These are phyloP conservation scores for Drosophila ercepeae DNA, from an alignment of 1,140 invertebrate species.

Conservation along the genomic window DNA sequence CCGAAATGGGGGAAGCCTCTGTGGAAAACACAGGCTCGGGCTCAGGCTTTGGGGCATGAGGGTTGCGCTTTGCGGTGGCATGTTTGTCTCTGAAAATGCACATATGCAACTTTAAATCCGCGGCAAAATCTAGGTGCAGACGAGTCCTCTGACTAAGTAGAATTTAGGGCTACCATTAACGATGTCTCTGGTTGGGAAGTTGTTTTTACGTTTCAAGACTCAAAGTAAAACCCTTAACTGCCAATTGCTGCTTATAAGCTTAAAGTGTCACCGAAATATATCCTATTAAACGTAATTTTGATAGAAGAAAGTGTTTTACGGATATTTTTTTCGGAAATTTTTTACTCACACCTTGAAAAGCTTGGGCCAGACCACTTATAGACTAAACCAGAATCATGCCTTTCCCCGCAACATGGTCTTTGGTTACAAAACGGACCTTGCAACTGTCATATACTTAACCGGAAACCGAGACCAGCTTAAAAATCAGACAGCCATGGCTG, in stretches of 20 bases:
- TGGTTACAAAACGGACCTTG: conserved; percentile 49
- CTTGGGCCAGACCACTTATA: conserved; percentile 23
- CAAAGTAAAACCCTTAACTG: not conserved
- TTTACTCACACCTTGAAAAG: not conserved
- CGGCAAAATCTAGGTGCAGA: conserved; percentile 38
- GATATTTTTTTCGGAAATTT: not conserved
- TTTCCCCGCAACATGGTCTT: conserved; percentile 29
- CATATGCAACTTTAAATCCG: conserved; percentile 16
- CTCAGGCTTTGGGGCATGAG: not conserved
- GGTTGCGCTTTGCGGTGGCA: conserved; percentile 36
- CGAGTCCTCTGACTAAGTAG: conserved; percentile 19
- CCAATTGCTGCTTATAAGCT: not conserved
- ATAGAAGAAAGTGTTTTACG: not conserved
- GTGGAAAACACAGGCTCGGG: not conserved
- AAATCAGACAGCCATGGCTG: conserved; percentile 48
- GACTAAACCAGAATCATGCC: conserved; percentile 6
- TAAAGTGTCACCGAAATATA: not conserved
- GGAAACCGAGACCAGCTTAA: conserved; percentile 48
- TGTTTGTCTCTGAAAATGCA: conserved; percentile 27
- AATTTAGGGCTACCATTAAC: not conserved
- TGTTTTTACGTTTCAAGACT: not conserved
- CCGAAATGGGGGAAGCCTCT: conserved; percentile 14
- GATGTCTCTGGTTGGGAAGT: too few species aligned
- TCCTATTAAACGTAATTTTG: not conserved
- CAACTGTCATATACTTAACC: conserved; percentile 55